A percentile compares a stretch with the other conserved stretches of the same genome.
Conservation (phyloP, 2,113 vertebrate species). For the Indicator indicator region DNA sequence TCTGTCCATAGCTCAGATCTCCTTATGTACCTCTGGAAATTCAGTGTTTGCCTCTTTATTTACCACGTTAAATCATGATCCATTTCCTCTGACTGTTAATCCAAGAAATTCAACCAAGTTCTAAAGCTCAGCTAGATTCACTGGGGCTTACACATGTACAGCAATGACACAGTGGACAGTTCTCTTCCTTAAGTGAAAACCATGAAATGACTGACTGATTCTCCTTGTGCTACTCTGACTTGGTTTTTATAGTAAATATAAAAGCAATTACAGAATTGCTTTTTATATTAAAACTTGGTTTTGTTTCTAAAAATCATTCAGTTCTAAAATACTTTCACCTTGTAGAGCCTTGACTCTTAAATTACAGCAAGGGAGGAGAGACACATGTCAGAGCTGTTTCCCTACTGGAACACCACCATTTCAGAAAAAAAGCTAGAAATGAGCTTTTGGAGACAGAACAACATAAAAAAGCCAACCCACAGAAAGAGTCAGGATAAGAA, state of each 20-base stretch:
- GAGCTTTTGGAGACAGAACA: neutral
- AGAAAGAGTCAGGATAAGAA: neutral
- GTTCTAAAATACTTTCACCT: neutral
- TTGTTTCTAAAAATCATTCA: neutral
- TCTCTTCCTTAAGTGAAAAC: neutral
- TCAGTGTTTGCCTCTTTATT: neutral
- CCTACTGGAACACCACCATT: neutral
- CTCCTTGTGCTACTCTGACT: neutral
- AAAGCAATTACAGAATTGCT: neutral
- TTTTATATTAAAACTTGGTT: neutral
- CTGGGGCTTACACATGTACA: neutral
- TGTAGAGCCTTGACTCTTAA: neutral
- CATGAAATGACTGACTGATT: neutral
- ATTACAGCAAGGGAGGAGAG: neutral
- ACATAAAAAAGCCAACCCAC: neutral
- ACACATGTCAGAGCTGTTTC: neutral
- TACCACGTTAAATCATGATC: neutral
- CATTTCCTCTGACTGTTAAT: neutral
- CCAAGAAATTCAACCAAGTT: neutral
- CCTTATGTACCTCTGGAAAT: neutral
- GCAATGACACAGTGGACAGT: neutral
- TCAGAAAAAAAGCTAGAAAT: neutral
- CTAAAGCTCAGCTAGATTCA: neutral
- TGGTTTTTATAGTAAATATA: neutral
- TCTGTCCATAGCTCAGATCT: neutral